These are phyloP conservation scores for Phrixothrix hirtus DNA, from an alignment of 2,888 invertebrate species.

Conservation along the genomic window DNA sequence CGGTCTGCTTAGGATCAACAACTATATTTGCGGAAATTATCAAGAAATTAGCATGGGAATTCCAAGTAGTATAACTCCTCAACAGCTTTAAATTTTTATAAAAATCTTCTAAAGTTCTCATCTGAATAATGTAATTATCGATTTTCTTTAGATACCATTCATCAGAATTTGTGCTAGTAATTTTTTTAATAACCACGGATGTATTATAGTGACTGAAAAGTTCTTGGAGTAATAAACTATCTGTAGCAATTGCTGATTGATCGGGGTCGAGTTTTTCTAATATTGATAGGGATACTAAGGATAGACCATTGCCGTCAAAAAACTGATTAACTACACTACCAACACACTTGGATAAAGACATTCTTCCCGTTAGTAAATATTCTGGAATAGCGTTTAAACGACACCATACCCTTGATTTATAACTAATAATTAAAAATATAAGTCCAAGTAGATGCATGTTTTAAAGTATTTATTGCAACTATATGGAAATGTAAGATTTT, in stretches of 20 bases:
- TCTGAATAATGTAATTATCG: constrained; percentile 36
- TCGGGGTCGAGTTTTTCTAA: background rate
- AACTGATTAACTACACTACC: constrained; percentile 14
- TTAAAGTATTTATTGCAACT: too few species aligned
- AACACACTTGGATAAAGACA: constrained; percentile 32
- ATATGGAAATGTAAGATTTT: too few species aligned
- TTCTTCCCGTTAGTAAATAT: constrained; percentile 13
- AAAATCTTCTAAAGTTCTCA: constrained; percentile 28
- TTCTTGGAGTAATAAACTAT: constrained; percentile 32
- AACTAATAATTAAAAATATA: background rate
- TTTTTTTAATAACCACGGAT: constrained; percentile 35
- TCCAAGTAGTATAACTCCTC: constrained; percentile 32
- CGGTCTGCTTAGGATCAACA: constrained; percentile 26
- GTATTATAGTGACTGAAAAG: constrained; percentile 27
- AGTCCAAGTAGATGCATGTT: too few species aligned
- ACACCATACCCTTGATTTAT: background rate
- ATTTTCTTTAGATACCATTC: constrained; percentile 19
- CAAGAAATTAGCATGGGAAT: constrained; percentile 38
- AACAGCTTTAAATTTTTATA: constrained; percentile 24
- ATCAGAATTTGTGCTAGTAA: background rate
- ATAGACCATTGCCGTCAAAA: constrained; percentile 20
- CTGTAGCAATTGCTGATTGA: constrained; percentile 20
- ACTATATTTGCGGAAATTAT: constrained; percentile 38
- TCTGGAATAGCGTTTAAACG: constrained; percentile 17
- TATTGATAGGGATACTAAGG: constrained; percentile 24